Evolutionary conservation across 1,140 invertebrate genomes (phyloP), one percentile per base, ranked within the genome.

Genomic region (Atta texana): DNA sequence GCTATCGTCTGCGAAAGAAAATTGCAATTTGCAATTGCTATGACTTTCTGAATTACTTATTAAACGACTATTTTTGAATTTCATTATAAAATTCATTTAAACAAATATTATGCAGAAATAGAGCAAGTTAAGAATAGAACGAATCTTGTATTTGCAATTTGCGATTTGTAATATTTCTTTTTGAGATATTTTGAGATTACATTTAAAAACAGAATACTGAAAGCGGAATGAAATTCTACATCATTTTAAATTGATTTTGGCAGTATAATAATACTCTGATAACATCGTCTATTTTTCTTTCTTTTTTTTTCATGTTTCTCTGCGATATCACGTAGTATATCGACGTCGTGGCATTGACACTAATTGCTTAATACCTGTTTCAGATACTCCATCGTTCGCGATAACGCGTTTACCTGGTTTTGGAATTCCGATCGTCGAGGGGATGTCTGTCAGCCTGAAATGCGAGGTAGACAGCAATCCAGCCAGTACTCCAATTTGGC

Each of bases 401-500:
- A 98, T 98, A 93, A 98, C 97, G 63, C 97, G 98, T 87, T 97
- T 97, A 94, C 98, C 98, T 68, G 98, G 97, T 53, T 99, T 98
- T 95, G 98, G 98, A 28, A 97, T 98, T 94, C 97, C 98, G 14
- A 96, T 99, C 87, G 95, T 97, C 59, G 98, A 98, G 94, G 98
- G 98, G 59, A 97, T 98, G 94, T 96, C 97, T 49, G 97, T 98
- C 88, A 98, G 98, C 59, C 95, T 99, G 76, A 97, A 98, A 94
- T 99, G 98, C 94, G 98, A 98, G 92, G 98, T 98, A 82, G 98
- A 98, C 95, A 98, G 98, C 90, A 98, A 98, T 95, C 98, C 98
- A 51, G 96, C 97, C 51, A 97, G 97, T n/a, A 95, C 96, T n/a
- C 97, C 98, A 31, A 96, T 97, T 90, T 99, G 98, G 98, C 96